Evolutionary conservation across 2,888 invertebrate species (phyloP), one percentile per base, ranked within the genome.

Genomic region (Drosophila mercatorum): DNA sequence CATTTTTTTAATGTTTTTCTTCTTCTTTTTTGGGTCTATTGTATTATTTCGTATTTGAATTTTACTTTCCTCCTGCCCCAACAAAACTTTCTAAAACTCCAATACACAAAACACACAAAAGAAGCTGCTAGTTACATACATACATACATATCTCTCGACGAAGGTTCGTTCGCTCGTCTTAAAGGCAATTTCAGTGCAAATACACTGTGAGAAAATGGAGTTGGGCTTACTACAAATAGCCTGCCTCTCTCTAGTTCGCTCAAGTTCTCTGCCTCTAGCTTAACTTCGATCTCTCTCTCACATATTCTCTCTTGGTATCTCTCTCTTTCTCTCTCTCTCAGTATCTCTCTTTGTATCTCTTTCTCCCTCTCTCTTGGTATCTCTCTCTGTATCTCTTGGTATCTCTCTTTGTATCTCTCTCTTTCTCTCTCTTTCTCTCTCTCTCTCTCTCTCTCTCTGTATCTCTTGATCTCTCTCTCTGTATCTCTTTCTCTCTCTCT

Each of bases 61-160:
- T 59, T 58, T 58, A 69, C 69, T 58, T 68, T 68, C 58, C 43
- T 49, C 49, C 58, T 57, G 31, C 8, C 22, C 22, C 34, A 5
- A 12, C 40, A 51, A 68, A 51, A 68, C 68, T 68, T 70, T 68
- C 70, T 69, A 68, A 65, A 36, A 41, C 64, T 44, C 36, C 46
- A 46, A 49, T 11, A 22, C 59, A 34, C 14, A 36, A 47, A 46
- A 49, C 5, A 22, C 59, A 34, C 14, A 36, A 47, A 28, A 40
- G n/a, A 14, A 55, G 31, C 26, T 43, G 43, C 17, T 31, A 7
- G 43, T 12, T 14, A 2, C 22, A 17, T 17, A 17, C 17, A 17
- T 17, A 17, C 17, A 17, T 17, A 17, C 17, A 22, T 22, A 53
- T 5, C 38, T 53, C 22, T 22, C 14, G 22, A 1, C 36, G 22